These are phyloP conservation scores for Cyclophora albipunctata DNA, from an alignment of 2,888 invertebrate genomes.

Conservation along the genomic window DNA sequence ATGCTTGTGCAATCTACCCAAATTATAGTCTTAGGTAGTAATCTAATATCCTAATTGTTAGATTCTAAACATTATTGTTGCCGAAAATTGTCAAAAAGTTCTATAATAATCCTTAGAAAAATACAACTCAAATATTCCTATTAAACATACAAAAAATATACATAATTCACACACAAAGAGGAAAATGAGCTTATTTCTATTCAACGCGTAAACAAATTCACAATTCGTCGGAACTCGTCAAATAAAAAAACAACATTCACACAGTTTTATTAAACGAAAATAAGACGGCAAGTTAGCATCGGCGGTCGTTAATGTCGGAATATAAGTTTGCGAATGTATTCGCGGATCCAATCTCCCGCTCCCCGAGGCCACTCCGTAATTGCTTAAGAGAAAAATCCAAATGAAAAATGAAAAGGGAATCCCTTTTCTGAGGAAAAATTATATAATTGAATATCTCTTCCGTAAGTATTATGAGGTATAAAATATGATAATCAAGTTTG, in stretches of 20 bases:
- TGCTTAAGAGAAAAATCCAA: constrained; percentile 76
- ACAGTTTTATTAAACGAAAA: constrained; percentile 62
- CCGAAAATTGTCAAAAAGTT: too few species aligned
- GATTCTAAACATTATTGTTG: too few species aligned
- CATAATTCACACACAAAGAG: background rate
- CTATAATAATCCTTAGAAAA: too few species aligned
- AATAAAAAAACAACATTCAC: constrained; percentile 47
- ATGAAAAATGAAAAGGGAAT: constrained; percentile 75
- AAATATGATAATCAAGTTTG: constrained; percentile 75
- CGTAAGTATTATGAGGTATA: constrained; percentile 74
- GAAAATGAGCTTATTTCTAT: constrained; percentile 31
- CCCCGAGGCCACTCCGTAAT: constrained; percentile 63
- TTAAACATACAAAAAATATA: too few species aligned
- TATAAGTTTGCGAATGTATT: constrained; percentile 47
- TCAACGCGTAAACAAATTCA: constrained; percentile 51
- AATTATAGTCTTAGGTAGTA: too few species aligned
- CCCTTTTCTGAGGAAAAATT: constrained; percentile 72
- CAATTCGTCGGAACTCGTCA: constrained; percentile 56
- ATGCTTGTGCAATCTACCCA: too few species aligned
- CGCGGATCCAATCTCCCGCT: constrained; percentile 53
- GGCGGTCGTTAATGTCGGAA: constrained; percentile 67
- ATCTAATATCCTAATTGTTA: too few species aligned
- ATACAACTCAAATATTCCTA: too few species aligned
- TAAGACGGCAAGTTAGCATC: constrained; percentile 65
- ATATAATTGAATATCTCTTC: constrained; percentile 74